A percentile compares a stretch with the other conserved stretches of the same genome.
Conservation (phyloP, 2,888 invertebrate species). For the Myathropa florea region DNA sequence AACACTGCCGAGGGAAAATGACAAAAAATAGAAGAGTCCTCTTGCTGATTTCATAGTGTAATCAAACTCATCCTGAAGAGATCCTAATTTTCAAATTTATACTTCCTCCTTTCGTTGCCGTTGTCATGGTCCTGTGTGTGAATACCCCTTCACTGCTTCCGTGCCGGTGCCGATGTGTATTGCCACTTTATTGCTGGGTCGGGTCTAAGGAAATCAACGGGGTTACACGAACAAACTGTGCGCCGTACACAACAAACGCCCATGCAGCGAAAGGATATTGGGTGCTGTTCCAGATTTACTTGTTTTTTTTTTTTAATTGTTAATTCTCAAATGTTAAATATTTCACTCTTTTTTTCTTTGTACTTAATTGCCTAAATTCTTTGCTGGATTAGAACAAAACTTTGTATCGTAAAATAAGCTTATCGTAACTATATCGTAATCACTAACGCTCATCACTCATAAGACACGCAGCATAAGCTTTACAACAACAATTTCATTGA, state of each 20-base stretch:
- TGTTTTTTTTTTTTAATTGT: too few species aligned
- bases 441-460: too few species aligned
- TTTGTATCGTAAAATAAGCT: too few species aligned
- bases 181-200: conserved; percentile 29
- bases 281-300: too few species aligned
- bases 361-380: too few species aligned
- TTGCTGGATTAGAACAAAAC: too few species aligned
- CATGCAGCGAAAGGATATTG: conserved; percentile 49
- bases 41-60: conserved; percentile 65
- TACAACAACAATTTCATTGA: too few species aligned
- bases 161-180: conserved; percentile 12
- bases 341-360: too few species aligned
- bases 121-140: not conserved
- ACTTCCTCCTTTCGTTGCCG: conserved; percentile 37
- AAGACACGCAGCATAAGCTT: too few species aligned
- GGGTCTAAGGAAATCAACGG: conserved; percentile 37
- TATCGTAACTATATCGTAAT: too few species aligned
- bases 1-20: not conserved
- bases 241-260: conserved; percentile 29
- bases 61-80: conserved; percentile 71
- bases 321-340: too few species aligned
- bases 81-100: conserved; percentile 67
- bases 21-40: conserved; percentile 29
- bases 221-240: conserved; percentile 11
- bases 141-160: too few species aligned